These are phyloP conservation scores for Macrophya alboannulata DNA, from an alignment of 2,888 invertebrate species.

Conservation along the genomic window DNA sequence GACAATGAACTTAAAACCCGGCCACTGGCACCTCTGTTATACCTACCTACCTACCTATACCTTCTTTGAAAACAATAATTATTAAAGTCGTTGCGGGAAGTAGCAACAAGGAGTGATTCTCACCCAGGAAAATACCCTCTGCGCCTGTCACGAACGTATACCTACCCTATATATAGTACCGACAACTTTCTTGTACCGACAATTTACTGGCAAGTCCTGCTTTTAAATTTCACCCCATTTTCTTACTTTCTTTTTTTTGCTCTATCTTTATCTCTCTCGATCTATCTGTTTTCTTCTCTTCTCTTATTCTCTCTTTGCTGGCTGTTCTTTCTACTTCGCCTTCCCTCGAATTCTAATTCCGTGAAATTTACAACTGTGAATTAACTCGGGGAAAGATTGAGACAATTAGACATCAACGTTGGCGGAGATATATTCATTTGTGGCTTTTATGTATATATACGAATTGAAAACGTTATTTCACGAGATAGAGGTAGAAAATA, in stretches of 20 bases:
- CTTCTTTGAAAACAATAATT: slow-evolving; percentile 26
- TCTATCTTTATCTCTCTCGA: neutral
- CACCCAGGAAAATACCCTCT: slow-evolving; percentile 16
- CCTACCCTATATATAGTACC: neutral
- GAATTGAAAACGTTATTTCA: neutral
- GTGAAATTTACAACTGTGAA: neutral
- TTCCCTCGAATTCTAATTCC: slow-evolving; percentile 7
- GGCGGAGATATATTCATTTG: neutral
- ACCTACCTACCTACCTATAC: neutral
- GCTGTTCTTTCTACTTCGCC: too few species aligned
- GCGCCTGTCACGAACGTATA: neutral
- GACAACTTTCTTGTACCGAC: neutral
- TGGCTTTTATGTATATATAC: neutral
- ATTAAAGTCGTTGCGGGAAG: slow-evolving; percentile 24
- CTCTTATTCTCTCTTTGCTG: too few species aligned
- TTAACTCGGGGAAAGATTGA: slow-evolving; percentile 17
- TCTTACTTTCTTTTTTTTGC: neutral
- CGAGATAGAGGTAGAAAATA: neutral
- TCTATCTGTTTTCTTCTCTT: neutral
- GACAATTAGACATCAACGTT: slow-evolving; percentile 13
- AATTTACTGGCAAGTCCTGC: slow-evolving; percentile 21
- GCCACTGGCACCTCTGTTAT: neutral
- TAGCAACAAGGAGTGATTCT: slow-evolving; percentile 23
- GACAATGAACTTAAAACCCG: slow-evolving; percentile 7
- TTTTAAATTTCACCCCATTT: slow-evolving; percentile 4